Base-by-base conservation (phyloP, 2,888 invertebrate genomes). In the Abscondita cerata region DNA sequence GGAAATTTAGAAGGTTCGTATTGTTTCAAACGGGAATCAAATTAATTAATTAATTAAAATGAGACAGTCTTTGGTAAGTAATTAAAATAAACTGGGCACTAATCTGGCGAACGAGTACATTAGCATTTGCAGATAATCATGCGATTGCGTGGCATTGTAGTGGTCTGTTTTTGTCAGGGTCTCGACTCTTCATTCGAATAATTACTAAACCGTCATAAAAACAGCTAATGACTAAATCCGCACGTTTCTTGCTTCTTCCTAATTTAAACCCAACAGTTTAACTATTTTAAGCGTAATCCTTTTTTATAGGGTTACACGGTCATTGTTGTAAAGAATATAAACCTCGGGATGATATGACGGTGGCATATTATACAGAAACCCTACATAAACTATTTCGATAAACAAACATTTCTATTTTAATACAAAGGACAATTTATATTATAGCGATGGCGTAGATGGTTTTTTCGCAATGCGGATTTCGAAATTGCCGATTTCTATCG, bases 221-320 rank as follows among this genome's bases (percentile, higher is more conserved):
- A 67, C 68, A 68, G 57, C 60, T 67, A 68, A 68, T 68, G 68
- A 62, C 58, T 65, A 67, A 68, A 68, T 65, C 66, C 64, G 59
- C 62, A 64, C 59, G 57, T 65, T 68, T 67, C 66, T 68, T 68
- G 68, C 65, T 38, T 55, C 65, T 58, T 59, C 25, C 61, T 65
- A 63, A 68, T 68, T 68, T 65, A 62, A 62, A 60, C 67, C 65
- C 62, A 52, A 58, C 65, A 63, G 65, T 68, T 65, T 68, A 68
- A 56, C 60, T 64, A 60, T 60, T 61, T 61, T 57, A 56, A 40
- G 52, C 56, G 19, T 48, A 57, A 62, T 57, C 57, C 62, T 53
- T 57, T 62, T 61, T 62, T 61, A 25, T 16, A n/a, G 51, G 13
- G 11, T 25, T 38, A 25, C 18, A 51, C 13, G 57, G 40, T 51